Evolutionary conservation across 2,113 vertebrate species (phyloP), one percentile per base, ranked within the genome.

Genomic region (Eulemur macaco): DNA sequence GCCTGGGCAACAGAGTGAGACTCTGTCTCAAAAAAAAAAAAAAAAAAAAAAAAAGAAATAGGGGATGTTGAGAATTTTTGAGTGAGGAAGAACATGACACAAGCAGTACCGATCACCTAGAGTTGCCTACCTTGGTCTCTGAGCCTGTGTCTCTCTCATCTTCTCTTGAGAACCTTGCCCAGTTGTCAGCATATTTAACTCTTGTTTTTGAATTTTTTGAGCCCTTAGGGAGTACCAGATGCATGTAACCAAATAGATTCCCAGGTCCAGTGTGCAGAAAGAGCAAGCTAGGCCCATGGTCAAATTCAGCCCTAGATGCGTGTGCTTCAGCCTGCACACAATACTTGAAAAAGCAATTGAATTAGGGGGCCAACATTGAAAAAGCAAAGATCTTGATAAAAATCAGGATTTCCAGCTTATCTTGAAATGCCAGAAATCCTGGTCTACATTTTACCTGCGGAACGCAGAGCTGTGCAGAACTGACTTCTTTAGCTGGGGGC

Each of bases 131-230:
- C 17, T 91, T 58, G 64, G 42, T 94, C 42, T 8, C 69, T 58
- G 5, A 60, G 21, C 31, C 74, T 78, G 2, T 42, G 29, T 8
- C 58, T 42, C 10, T 52, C 42, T 74, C 12, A 25, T 25, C 31
- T 14, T 80, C 93, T 88, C 64, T 82, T 81, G 90, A 91, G 50
- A 80, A 60, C 21, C 68, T 96, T 91, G 10, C 71, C 78, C n/a
- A 77, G 31, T 27, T 95, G 45, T 91, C 69, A 50, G 39, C 47
- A 58, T 86, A 86, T n/a, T 92, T 83, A 63, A 89, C 50, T 89
- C 27, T 66, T 93, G 68, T 39, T 81, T 96, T 86, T 86, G 6
- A 84, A 89, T 90, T 80, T 86, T 21, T 39, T 84, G 77, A 78
- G 47, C 18, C 60, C 77, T 52, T 60, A 21, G 39, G 42, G 74